These are phyloP conservation scores for Sylvilagus floridanus DNA, from an alignment of 2,797 vertebrate species.

Conservation along the genomic window DNA sequence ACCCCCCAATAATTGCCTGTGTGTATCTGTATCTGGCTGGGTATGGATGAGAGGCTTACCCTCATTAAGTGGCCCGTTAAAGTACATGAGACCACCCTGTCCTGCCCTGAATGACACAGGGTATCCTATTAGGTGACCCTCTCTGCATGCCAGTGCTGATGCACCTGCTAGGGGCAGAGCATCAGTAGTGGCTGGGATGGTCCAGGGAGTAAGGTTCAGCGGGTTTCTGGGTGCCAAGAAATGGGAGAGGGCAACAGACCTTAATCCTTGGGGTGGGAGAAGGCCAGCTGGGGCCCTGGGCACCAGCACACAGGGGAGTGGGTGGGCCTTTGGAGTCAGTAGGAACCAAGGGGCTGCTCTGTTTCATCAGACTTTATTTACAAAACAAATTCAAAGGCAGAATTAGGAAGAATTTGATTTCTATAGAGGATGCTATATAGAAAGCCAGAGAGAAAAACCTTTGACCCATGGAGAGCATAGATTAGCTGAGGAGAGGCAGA, in stretches of 20 bases:
- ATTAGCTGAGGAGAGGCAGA: too few species aligned
- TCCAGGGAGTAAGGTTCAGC: too few species aligned
- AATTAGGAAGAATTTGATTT: not conserved
- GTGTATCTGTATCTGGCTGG: too few species aligned
- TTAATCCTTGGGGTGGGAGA: not conserved
- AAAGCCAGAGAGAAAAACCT: not conserved
- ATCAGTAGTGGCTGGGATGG: not conserved
- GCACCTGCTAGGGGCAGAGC: not conserved
- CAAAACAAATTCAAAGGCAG: not conserved
- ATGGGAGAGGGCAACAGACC: fast-evolving
- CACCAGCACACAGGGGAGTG: not conserved
- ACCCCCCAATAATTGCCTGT: not conserved
- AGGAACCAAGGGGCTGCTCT: not conserved
- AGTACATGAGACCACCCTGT: not conserved
- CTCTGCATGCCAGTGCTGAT: not conserved
- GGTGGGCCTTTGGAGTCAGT: not conserved
- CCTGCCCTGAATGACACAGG: not conserved
- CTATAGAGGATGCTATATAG: not conserved
- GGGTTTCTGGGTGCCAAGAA: not conserved
- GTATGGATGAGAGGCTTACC: not conserved
- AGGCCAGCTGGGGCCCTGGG: not conserved
- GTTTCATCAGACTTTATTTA: not conserved
- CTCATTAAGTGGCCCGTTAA: too few species aligned
- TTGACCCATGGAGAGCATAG: too few species aligned
- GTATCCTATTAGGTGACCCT: not conserved